A percentile compares a stretch with the other conserved stretches of the same genome.
Conservation (phyloP, 2,888 invertebrate species). For the Drosophila eohydei region DNA sequence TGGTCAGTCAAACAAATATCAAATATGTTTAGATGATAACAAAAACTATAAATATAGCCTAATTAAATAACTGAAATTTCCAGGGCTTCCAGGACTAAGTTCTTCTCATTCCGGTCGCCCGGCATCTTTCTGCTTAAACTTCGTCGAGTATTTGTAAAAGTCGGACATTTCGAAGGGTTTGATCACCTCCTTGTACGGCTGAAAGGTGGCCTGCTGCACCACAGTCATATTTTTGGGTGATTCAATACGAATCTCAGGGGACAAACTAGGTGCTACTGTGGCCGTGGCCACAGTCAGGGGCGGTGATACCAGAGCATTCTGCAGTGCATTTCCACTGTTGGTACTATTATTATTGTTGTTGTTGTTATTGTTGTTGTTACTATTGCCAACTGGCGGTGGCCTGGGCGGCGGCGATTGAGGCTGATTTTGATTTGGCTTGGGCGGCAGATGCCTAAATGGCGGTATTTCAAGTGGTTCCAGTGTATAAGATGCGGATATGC, state of each 20-base stretch:
- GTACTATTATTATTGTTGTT: slow-evolving; percentile 27
- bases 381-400: slow-evolving; percentile 64
- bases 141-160: slow-evolving; percentile 98
- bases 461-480: slow-evolving; percentile 67
- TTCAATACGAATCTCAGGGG: slow-evolving; percentile 87
- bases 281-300: slow-evolving; percentile 51
- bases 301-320: slow-evolving; percentile 59
- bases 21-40: slow-evolving; percentile 20
- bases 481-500: slow-evolving; percentile 69
- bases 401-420: slow-evolving; percentile 68
- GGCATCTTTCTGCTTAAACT: slow-evolving; percentile 90
- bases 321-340: slow-evolving; percentile 31
- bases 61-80: slow-evolving; percentile 4
- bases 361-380: slow-evolving; percentile 28
- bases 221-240: slow-evolving; percentile 93
- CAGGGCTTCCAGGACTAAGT: background rate
- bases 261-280: slow-evolving; percentile 52
- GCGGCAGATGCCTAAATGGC: slow-evolving; percentile 60
- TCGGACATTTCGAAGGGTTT: slow-evolving; percentile 99
- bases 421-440: slow-evolving; percentile 72
- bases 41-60: background rate
- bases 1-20: slow-evolving; percentile 15
- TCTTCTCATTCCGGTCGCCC: slow-evolving; percentile 67
- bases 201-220: slow-evolving; percentile 94
- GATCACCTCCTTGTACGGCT: slow-evolving; percentile 96